phyloP scores from a whole-genome alignment of 2,888 invertebrate genomes.

The Stenchaetothrips biformis region DNA sequence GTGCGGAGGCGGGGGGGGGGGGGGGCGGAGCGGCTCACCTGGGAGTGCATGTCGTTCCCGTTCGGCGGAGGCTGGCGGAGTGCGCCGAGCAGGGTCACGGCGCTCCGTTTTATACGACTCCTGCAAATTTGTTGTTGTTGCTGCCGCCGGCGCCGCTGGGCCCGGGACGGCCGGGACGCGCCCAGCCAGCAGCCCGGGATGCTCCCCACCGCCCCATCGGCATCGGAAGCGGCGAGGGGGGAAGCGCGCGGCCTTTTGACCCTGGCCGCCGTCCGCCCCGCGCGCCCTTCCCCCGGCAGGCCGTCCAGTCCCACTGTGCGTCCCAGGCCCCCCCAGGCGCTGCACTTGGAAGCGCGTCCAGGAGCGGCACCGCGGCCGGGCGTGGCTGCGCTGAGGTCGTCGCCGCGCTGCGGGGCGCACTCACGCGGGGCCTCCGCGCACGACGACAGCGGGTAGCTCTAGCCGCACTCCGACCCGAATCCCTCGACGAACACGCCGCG shows the following conservation, averaged over 20 bases:
- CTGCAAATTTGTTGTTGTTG: not conserved
- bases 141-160: not conserved
- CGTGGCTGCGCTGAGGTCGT: no score
- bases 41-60: slow-evolving; percentile 5
- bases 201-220: not conserved
- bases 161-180: not conserved
- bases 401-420: no score
- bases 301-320: no score
- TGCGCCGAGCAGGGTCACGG: slow-evolving; percentile 1
- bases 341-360: no score
- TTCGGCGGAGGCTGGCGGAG: slow-evolving; percentile 16
- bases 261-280: not conserved
- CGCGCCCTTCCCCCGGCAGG: not conserved
- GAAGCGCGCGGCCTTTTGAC: slow-evolving; percentile 16
- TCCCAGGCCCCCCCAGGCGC: no score
- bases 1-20: no score
- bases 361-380: no score
- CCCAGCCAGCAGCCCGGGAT: not conserved
- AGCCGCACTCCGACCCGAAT: no score
- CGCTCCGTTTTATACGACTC: slow-evolving; percentile 12
- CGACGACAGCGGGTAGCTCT: no score
- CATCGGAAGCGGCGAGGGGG: not conserved
- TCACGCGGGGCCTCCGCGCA: no score
- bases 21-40: not conserved
- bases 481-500: no score